phyloP scores from a whole-genome alignment of 2,888 invertebrate genomes.

The Catocala fraxini region DNA sequence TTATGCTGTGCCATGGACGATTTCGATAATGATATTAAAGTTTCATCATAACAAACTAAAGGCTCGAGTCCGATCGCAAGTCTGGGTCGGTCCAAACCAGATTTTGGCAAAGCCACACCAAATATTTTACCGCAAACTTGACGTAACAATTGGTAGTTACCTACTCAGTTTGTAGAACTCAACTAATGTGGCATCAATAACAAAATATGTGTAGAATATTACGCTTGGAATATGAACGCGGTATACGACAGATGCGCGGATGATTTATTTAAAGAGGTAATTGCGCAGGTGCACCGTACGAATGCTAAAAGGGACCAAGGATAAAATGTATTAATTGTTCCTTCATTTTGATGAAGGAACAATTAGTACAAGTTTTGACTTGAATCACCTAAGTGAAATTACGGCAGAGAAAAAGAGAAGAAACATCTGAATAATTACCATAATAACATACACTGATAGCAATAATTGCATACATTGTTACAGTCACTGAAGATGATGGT shows the following conservation, averaged over 20 bases:
- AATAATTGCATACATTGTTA: slow-evolving; percentile 53
- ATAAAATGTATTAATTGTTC: slow-evolving; percentile 30
- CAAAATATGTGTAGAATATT: slow-evolving; percentile 16
- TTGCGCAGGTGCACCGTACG: slow-evolving; percentile 33
- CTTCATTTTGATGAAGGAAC: no score
- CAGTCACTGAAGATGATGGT: slow-evolving; percentile 53
- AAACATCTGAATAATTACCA: slow-evolving; percentile 30
- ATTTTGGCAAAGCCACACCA: no score
- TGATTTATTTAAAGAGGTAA: slow-evolving; percentile 39
- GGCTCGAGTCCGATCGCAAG: no score
- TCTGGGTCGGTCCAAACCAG: no score
- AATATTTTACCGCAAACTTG: neutral
- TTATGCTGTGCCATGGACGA: no score
- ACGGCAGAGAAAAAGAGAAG: slow-evolving; percentile 5
- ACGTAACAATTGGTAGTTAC: neutral
- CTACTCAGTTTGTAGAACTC: slow-evolving; percentile 10
- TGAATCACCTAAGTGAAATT: no score
- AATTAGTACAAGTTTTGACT: no score
- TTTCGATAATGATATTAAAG: no score
- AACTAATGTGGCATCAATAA: neutral
- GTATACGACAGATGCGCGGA: slow-evolving; percentile 18
- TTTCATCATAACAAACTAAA: no score
- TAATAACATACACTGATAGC: slow-evolving; percentile 44
- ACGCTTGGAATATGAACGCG: slow-evolving; percentile 17
- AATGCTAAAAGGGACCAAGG: slow-evolving; percentile 5